These are phyloP conservation scores for Parochlus steinenii DNA, from an alignment of 2,888 invertebrate species.

Conservation along the genomic window DNA sequence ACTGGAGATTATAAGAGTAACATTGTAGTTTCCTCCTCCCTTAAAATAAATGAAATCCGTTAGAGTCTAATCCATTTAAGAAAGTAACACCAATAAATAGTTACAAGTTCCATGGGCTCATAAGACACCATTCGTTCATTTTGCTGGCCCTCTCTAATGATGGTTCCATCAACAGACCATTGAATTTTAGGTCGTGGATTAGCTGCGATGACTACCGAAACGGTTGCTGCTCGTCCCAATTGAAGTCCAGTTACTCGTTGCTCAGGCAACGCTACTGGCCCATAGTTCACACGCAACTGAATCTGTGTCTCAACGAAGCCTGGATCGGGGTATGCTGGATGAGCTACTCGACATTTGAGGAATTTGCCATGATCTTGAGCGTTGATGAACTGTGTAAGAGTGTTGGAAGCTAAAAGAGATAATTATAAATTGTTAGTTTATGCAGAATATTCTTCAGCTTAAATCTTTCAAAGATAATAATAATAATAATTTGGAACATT, in stretches of 20 bases:
- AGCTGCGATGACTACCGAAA: constrained; percentile 49
- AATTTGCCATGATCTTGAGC: constrained; percentile 46
- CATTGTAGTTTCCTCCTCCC: constrained; percentile 56
- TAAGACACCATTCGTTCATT: constrained; percentile 25
- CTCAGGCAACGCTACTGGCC: constrained; percentile 41
- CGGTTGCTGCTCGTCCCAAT: constrained; percentile 49
- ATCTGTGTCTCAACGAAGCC: constrained; percentile 20
- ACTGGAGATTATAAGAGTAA: constrained; percentile 45
- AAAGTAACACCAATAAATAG: not conserved
- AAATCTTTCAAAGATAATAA: not conserved
- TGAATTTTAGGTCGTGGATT: constrained; percentile 52
- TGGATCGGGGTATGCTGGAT: constrained; percentile 31
- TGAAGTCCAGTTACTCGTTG: constrained; percentile 57
- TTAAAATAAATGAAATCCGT: constrained; percentile 21
- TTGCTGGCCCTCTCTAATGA: constrained; percentile 33
- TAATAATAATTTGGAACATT: constrained; percentile 8
- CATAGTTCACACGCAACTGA: constrained; percentile 40
- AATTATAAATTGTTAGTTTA: constrained; percentile 1
- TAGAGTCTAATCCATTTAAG: constrained; percentile 18
- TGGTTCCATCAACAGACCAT: constrained; percentile 46
- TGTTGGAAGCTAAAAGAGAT: constrained; percentile 26
- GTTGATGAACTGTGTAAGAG: too few species aligned
- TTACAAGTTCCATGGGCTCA: constrained; percentile 22
- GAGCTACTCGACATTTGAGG: constrained; percentile 49
- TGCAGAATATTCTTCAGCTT: too few species aligned